Base-by-base conservation (phyloP, 2,888 invertebrate species). In the Ecliptopera silaceata region DNA sequence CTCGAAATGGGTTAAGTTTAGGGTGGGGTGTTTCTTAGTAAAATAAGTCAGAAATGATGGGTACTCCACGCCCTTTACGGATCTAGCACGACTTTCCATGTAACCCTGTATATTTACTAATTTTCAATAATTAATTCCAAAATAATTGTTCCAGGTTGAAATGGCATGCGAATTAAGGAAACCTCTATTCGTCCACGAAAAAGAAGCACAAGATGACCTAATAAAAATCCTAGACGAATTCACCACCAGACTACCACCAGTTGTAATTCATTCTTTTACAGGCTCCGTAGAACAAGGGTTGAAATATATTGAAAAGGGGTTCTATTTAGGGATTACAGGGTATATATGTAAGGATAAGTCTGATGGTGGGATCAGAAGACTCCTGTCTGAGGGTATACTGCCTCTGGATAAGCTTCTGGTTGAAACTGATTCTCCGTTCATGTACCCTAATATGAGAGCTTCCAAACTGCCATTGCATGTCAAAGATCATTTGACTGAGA, bases 351-450 rank as follows among this genome's bases (percentile, higher is more conserved):
- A 98, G 92, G 98, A 98, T 77, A 98, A 97, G 86, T 96, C 97
- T 4, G 97, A 97, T 75, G 95, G 96, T 50, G 98, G 98, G 10
- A 96, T 98, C 3, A 92, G 97, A 50, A 94, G 96, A 77, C 88
- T 97, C 61, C 82, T 98, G 32, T 95, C 96, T 31, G 95, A 96
- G 73, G 95, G 96, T 51, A 91, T 94, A 49, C 92, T 97, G 72
- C 97, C 98, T 0, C 78, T 98, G 66, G 97, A 98, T 71, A 93
- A 95, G 78, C 85, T 98, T 69, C 84, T 98, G 56, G 95, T 98
- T 4, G 98, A 98, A 86, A 97, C 98, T 0, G 98, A 98, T 86
- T 96, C 98, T 0, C 98, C 98, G 1, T 98, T 97, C 79, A 98
- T 98, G 97, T 98, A 97, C 83, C 97, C 98, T 2, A 97, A 98